Percentiles rank a stretch among this genome's conserved stretches.
Conservation (phyloP, 2,113 vertebrate genomes). For the Microtus richardsoni region DNA sequence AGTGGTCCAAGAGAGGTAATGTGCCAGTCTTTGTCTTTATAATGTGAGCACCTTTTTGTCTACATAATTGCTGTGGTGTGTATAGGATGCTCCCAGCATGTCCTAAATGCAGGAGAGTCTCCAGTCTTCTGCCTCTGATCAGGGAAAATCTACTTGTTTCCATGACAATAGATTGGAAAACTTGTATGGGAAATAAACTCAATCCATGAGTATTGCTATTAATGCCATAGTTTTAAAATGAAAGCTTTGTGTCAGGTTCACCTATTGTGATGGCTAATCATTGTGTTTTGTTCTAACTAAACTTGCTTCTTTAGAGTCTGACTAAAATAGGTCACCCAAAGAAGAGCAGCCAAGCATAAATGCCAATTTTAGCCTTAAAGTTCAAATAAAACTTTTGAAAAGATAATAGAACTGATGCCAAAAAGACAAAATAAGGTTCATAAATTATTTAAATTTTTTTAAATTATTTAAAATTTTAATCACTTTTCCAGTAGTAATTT, state of each 20-base stretch:
- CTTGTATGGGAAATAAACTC: neutral
- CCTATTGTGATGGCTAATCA: neutral
- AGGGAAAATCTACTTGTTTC: neutral
- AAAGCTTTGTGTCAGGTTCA: constrained; percentile 19
- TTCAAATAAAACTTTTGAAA: constrained; percentile 41
- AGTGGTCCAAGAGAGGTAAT: neutral
- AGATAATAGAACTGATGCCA: neutral
- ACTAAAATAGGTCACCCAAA: neutral
- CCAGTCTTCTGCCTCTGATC: neutral
- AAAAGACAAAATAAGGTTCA: neutral
- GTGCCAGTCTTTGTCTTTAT: neutral
- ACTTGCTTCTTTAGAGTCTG: constrained; percentile 5
- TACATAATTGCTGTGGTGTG: neutral
- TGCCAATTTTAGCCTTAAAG: constrained; percentile 3
- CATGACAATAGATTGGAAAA: constrained; percentile 4
- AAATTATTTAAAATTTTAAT: neutral
- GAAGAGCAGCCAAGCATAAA: neutral
- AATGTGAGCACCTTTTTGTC: neutral
- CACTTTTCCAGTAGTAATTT: neutral
- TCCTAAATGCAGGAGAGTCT: neutral
- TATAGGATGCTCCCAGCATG: neutral
- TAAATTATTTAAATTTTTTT: neutral
- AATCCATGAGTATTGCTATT: neutral
- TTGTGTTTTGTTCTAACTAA: constrained; percentile 7
- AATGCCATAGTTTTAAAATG: neutral